Percentiles rank a stretch among this genome's conserved stretches.
Evolutionary conservation across 2,113 vertebrate genomes (phyloP).

Genomic region (Montifringilla adamsi): DNA sequence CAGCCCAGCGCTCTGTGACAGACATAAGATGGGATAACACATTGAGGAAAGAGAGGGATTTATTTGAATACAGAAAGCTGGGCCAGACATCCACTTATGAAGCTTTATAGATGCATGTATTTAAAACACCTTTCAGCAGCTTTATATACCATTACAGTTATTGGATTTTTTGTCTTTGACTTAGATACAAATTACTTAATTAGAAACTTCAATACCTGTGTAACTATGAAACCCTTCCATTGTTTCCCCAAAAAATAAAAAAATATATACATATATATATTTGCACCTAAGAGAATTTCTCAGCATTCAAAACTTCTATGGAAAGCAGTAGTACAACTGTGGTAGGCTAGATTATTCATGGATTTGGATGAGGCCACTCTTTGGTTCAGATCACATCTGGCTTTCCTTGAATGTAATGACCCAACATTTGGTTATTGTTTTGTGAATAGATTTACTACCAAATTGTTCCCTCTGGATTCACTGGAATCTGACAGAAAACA

Average conservation of each 20-base stretch:
- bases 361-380: not conserved
- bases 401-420: not conserved
- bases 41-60: not conserved
- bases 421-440: not conserved
- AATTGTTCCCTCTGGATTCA: not conserved
- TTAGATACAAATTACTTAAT: slow-evolving; percentile 46
- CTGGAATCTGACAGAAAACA: not conserved
- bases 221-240: not conserved
- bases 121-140: slow-evolving; percentile 45
- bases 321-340: not conserved
- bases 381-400: not conserved
- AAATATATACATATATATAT: not conserved
- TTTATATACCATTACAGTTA: slow-evolving; percentile 22
- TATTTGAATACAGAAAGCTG: not conserved
- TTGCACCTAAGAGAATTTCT: not conserved
- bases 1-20: not conserved
- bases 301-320: not conserved
- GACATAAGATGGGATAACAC: not conserved
- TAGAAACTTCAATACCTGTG: slow-evolving; percentile 9
- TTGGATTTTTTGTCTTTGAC: slow-evolving; percentile 44
- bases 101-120: slow-evolving; percentile 19
- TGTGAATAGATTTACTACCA: not conserved
- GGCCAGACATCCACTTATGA: not conserved
- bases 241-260: not conserved
- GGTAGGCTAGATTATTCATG: not conserved